Conservation (phyloP, 2,797 vertebrate genomes). For the Picus viridis region DNA sequence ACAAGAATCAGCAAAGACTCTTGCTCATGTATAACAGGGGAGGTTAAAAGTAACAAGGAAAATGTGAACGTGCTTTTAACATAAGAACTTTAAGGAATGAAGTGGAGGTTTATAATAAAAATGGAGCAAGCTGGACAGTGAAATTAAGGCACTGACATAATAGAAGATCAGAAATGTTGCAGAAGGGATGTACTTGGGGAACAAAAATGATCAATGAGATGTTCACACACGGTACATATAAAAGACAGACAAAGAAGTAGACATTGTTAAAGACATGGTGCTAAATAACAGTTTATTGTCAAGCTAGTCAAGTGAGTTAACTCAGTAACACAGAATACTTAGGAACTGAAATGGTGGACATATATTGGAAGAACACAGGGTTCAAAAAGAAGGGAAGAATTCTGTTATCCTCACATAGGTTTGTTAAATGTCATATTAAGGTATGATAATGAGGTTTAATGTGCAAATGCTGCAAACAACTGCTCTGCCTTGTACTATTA, state of each 20-base stretch:
- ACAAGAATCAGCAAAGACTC: background rate
- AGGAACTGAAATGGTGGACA: background rate
- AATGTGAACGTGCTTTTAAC: accelerated
- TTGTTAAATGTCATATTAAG: background rate
- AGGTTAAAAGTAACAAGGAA: background rate
- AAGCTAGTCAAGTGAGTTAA: background rate
- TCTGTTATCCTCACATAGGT: background rate
- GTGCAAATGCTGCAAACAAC: background rate
- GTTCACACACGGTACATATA: accelerated
- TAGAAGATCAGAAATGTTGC: background rate
- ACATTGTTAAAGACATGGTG: background rate
- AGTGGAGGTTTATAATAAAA: background rate
- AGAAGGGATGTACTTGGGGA: background rate
- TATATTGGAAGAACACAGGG: background rate
- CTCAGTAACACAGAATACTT: background rate
- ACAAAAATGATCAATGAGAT: background rate
- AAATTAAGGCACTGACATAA: background rate
- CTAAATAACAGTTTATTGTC: background rate
- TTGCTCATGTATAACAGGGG: background rate
- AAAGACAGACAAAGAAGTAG: background rate
- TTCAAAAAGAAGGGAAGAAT: background rate
- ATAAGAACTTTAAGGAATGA: background rate
- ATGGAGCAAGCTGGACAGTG: accelerated
- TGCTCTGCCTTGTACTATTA: background rate
- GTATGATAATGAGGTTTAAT: background rate